phyloP scores from a whole-genome alignment of 35 echinoderm and acorn worm genomes.

The Ophioderma brevispina region DNA sequence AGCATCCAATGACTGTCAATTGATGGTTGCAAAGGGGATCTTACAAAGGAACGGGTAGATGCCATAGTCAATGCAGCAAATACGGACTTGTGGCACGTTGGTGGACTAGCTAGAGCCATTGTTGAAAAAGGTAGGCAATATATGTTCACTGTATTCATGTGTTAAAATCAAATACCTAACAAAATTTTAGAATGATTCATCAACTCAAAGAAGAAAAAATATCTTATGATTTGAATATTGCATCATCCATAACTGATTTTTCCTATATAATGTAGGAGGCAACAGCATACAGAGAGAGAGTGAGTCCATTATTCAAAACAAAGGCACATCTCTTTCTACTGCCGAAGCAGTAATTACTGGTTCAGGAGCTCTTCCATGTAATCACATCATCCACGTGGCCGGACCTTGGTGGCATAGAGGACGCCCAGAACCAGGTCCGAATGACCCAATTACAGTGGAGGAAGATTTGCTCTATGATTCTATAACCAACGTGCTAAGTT shows the following conservation, averaged over 20 bases:
- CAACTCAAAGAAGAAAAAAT: no score
- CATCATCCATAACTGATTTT: no score
- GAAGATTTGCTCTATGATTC: constrained; percentile 12
- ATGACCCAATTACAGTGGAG: background rate
- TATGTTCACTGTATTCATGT: no score
- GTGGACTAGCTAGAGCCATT: constrained; percentile 47
- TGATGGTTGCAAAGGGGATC: constrained; percentile 44
- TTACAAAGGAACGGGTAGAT: constrained; percentile 46
- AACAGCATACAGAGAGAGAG: constrained; percentile 32
- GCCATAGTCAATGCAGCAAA: constrained; percentile 61
- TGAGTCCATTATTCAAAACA: background rate
- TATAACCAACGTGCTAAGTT: background rate
- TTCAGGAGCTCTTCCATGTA: constrained; percentile 41
- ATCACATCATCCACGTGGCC: constrained; percentile 43
- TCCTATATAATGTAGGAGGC: constrained; percentile 26
- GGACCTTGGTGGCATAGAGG: constrained; percentile 15
- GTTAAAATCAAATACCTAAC: no score
- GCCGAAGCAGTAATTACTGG: constrained; percentile 35
- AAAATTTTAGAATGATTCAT: no score
- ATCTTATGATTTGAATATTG: no score
- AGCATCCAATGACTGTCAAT: background rate
- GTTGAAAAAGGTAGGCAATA: constrained; percentile 56
- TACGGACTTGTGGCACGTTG: constrained; percentile 30
- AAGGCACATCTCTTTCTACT: background rate
- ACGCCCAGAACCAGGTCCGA: background rate